Evolutionary conservation across 2,113 vertebrate species (phyloP).

Genomic region (Xiphorhynchus elegans): DNA sequence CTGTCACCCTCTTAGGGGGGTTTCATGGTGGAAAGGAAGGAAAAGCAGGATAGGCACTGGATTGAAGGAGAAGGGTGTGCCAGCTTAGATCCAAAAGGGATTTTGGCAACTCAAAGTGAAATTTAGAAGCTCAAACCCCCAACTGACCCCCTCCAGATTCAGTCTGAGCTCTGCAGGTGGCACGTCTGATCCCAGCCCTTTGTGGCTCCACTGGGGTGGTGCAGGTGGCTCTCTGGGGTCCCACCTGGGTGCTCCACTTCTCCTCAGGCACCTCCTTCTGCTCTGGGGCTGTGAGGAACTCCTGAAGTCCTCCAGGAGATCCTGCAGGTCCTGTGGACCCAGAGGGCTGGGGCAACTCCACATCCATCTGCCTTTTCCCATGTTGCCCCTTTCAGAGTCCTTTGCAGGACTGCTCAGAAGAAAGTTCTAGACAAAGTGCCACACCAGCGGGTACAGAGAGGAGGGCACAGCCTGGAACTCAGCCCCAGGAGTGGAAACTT

Average conservation of each 20-base stretch:
- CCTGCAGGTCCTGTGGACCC: neutral
- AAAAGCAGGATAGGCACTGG: neutral
- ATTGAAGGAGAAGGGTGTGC: neutral
- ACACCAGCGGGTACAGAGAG: neutral
- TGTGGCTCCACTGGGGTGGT: neutral
- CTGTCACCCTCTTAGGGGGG: fast-evolving
- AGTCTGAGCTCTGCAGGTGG: neutral
- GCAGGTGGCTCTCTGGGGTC: neutral
- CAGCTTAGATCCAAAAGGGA: neutral
- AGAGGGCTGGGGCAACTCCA: fast-evolving
- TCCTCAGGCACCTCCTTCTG: neutral
- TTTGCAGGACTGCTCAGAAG: neutral
- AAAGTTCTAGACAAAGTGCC: neutral
- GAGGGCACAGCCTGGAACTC: neutral
- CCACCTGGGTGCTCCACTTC: neutral
- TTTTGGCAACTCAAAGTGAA: neutral
- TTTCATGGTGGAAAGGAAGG: neutral
- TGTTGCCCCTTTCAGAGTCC: neutral
- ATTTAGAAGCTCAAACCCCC: neutral
- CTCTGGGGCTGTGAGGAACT: neutral
- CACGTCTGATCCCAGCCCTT: neutral
- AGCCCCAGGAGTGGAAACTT: neutral
- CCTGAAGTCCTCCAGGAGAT: neutral
- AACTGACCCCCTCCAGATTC: neutral
- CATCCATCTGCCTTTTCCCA: neutral